Evolutionary conservation across 2,113 vertebrate genomes (phyloP).

Genomic region (Clinocottus analis): DNA sequence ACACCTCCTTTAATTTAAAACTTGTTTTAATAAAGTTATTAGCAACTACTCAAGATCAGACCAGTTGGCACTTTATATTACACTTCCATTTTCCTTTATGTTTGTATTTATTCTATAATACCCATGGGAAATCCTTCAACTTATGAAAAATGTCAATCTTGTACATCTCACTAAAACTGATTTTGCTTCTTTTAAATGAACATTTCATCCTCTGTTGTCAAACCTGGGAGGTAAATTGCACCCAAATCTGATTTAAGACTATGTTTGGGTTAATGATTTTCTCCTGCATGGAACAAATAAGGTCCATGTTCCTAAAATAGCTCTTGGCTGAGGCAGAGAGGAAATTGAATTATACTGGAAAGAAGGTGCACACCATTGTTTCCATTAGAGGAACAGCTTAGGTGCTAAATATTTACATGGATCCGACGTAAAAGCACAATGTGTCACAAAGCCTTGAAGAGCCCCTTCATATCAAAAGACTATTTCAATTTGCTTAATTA

Average conservation of each 20-base stretch:
- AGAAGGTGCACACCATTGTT: constrained; percentile 51
- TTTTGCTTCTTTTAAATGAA: constrained; percentile 9
- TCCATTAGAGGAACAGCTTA: constrained; percentile 49
- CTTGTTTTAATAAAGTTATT: no score
- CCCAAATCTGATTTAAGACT: constrained; percentile 31
- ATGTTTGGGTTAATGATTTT: constrained; percentile 51
- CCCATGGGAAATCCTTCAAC: neutral
- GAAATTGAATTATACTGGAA: constrained; percentile 61
- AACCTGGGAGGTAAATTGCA: constrained; percentile 5
- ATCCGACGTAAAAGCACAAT: constrained; percentile 28
- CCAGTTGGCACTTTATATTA: constrained; percentile 7
- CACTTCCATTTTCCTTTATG: neutral
- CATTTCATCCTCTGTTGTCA: neutral
- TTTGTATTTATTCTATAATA: neutral
- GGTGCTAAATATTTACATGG: constrained; percentile 55
- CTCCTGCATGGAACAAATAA: constrained; percentile 33
- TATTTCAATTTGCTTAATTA: constrained; percentile 34
- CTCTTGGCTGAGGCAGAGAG: constrained; percentile 43
- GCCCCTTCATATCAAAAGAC: constrained; percentile 34
- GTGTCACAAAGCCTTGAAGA: constrained; percentile 12
- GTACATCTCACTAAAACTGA: constrained; percentile 23
- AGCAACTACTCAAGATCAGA: neutral
- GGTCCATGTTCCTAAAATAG: constrained; percentile 48
- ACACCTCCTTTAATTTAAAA: constrained; percentile 29
- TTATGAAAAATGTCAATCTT: constrained; percentile 3